phyloP scores from a whole-genome alignment of 2,888 invertebrate species.

The Norana najaformis region DNA sequence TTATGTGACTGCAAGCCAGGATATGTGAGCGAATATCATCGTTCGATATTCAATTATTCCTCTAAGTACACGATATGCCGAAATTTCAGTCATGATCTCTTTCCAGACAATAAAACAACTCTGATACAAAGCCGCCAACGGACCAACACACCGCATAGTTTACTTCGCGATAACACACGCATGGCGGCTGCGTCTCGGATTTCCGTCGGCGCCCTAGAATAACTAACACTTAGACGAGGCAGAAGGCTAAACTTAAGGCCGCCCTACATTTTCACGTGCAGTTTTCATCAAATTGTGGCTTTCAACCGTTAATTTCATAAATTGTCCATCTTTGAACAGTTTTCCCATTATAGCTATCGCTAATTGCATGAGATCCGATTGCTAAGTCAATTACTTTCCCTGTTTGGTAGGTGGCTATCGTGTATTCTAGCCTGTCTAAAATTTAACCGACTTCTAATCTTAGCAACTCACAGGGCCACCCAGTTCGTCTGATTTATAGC shows the following conservation, averaged over 20 bases:
- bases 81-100: conserved; percentile 7
- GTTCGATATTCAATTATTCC: not conserved
- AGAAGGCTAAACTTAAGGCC: not conserved
- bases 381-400: not conserved
- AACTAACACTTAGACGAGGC: not conserved
- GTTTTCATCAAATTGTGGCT: not conserved
- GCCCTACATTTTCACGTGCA: not conserved
- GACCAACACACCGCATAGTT: not conserved
- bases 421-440: not conserved
- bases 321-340: not conserved
- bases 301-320: not conserved
- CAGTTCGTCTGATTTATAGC: not conserved
- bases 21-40: not conserved
- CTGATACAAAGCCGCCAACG: not conserved
- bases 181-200: not conserved
- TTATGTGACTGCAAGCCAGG: not conserved
- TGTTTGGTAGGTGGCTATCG: not conserved
- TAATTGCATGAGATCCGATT: not conserved
- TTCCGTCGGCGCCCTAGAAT: not conserved
- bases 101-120: not conserved
- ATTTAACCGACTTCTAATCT: not conserved
- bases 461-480: not conserved
- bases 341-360: not conserved
- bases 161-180: not conserved
- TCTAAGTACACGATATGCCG: not conserved